Conservation (phyloP, 2,113 vertebrate species). For the Amia ocellicauda region DNA sequence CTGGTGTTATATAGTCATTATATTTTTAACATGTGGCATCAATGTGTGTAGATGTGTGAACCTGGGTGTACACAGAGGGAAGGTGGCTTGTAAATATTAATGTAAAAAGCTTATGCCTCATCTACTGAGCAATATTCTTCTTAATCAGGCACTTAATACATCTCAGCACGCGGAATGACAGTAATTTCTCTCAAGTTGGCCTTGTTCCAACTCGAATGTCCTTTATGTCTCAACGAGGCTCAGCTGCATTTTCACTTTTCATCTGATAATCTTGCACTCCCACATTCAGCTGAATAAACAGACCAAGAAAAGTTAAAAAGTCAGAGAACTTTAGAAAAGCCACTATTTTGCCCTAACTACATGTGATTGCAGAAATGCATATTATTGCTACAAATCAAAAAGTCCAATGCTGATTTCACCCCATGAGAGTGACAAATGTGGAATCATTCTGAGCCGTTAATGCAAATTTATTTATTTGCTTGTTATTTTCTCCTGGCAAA, state of each 20-base stretch:
- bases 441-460: not conserved
- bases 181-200: slow-evolving; percentile 34
- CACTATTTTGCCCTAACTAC: slow-evolving; percentile 7
- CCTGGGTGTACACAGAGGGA: not conserved
- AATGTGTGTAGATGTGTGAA: slow-evolving; percentile 22
- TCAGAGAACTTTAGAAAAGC: not conserved
- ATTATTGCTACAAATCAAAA: not conserved
- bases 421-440: not conserved
- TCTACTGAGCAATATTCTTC: slow-evolving; percentile 17
- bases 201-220: slow-evolving; percentile 40
- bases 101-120: slow-evolving; percentile 6
- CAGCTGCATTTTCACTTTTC: slow-evolving; percentile 43
- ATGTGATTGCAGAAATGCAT: not conserved
- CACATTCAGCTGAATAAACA: slow-evolving; percentile 51
- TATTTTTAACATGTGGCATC: slow-evolving; percentile 22
- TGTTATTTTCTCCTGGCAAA: slow-evolving; percentile 1
- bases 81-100: not conserved
- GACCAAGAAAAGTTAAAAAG: slow-evolving; percentile 26
- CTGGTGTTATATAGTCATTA: not conserved
- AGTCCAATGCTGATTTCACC: not conserved
- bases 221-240: slow-evolving; percentile 34
- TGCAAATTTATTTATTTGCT: slow-evolving; percentile 17
- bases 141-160: slow-evolving; percentile 32
- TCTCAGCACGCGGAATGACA: slow-evolving; percentile 32
- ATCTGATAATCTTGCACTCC: slow-evolving; percentile 40